Evolutionary conservation across 2,113 vertebrate species (phyloP), one percentile per base, ranked within the genome.

Genomic region (Calonectris borealis): DNA sequence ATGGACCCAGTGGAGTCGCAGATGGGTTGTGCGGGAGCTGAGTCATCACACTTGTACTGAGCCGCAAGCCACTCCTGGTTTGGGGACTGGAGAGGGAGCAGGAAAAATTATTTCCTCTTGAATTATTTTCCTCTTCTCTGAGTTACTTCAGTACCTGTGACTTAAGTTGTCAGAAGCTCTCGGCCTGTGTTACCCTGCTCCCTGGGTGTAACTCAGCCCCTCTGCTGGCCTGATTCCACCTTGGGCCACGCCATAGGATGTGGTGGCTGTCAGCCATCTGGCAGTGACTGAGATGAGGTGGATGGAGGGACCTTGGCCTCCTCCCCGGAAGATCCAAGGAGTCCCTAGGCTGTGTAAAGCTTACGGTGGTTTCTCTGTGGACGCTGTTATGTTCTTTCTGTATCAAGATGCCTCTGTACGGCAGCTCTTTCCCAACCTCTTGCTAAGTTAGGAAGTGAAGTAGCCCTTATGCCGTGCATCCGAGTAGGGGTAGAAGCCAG

Each of bases 11-110:
- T 22, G 2, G 55, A 76, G 83, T 62, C 70, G 93, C 94, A 96
- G 97, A 91, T 93, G 96, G 93, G 81, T 66, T 89, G 66, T 89
- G 70, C 32, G 0, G 84, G 73, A 85, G 82, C 94, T 96, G 93
- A 93, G 78, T 96, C 91, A 96, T 82, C 40, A 70, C 81, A 46
- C 84, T 88, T 5, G 2, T 38, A 13, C 61, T 16, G 86, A 92
- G 86, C 94, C 5, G 3, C 92, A 92, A 86, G 94, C 96, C 94
- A 91, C 93, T 93, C 69, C 66, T 93, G 88, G 19, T 36, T 81
- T 69, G 86, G 78, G 84, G 87, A 61, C 77, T 95, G 85, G 25
- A 88, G 90, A 87, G 51, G 26, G 94, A 96, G 95, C 93, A 95
- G 93, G 91, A 95, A 94, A 94, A 87, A 85, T 52, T 0, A 90